phyloP scores from a whole-genome alignment of 2,113 vertebrate genomes.

The Crocuta crocuta region DNA sequence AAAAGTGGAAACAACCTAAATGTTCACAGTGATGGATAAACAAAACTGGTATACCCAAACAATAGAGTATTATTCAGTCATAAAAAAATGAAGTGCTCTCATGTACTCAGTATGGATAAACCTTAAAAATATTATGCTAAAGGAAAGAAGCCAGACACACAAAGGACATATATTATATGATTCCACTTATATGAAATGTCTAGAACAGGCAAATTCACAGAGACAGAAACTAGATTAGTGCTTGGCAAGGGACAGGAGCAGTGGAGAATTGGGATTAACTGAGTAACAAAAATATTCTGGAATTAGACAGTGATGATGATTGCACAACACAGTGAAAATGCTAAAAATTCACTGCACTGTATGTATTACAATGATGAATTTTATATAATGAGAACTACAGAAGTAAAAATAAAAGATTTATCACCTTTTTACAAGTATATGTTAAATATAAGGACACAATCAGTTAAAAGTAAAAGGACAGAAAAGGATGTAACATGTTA shows the following conservation, averaged over 20 bases:
- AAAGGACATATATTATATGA: neutral
- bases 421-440: neutral
- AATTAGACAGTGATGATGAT: neutral
- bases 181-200: neutral
- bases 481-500: neutral
- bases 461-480: neutral
- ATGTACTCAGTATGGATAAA: neutral
- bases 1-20: neutral
- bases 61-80: neutral
- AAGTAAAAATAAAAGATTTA: constrained; percentile 18
- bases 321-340: neutral
- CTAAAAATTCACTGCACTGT: neutral
- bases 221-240: neutral
- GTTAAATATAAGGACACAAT: constrained; percentile 1
- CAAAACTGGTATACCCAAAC: neutral
- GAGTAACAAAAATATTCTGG: neutral
- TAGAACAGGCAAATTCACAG: neutral
- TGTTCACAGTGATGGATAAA: neutral
- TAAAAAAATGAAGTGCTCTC: neutral
- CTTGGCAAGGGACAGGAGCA: neutral
- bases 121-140: neutral
- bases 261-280: neutral
- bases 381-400: neutral
- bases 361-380: neutral
- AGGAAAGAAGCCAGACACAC: neutral